These are phyloP conservation scores for Formica aserva DNA, from an alignment of 2,888 invertebrate genomes.

Conservation along the genomic window DNA sequence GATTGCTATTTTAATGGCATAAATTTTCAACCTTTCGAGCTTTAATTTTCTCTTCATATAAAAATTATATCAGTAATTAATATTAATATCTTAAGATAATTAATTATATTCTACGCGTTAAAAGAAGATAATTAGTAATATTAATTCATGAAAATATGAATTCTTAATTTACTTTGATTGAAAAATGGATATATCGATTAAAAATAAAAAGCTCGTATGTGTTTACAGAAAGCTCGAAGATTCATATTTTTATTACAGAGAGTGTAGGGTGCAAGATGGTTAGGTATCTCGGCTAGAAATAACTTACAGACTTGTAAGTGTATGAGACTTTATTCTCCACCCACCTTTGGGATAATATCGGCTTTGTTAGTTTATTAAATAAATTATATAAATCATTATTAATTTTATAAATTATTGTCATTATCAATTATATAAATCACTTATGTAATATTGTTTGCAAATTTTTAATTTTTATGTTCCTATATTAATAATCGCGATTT, in stretches of 20 bases:
- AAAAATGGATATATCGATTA: neutral
- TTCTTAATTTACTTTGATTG: neutral
- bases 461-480: neutral
- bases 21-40: neutral
- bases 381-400: neutral
- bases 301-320: constrained; percentile 7
- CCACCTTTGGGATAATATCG: neutral
- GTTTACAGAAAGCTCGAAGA: constrained; percentile 7
- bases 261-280: constrained; percentile 4
- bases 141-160: neutral
- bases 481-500: neutral
- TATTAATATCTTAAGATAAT: neutral
- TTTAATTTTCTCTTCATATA: neutral
- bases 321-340: neutral
- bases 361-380: neutral
- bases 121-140: neutral
- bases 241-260: constrained; percentile 19
- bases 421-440: too few species aligned
- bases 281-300: constrained; percentile 20
- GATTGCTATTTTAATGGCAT: neutral
- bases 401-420: too few species aligned
- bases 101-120: neutral
- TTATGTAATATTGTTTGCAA: neutral
- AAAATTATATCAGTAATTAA: neutral
- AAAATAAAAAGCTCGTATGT: neutral